Conservation (phyloP, 2,888 invertebrate species). For the Trachelus iudaicus region DNA sequence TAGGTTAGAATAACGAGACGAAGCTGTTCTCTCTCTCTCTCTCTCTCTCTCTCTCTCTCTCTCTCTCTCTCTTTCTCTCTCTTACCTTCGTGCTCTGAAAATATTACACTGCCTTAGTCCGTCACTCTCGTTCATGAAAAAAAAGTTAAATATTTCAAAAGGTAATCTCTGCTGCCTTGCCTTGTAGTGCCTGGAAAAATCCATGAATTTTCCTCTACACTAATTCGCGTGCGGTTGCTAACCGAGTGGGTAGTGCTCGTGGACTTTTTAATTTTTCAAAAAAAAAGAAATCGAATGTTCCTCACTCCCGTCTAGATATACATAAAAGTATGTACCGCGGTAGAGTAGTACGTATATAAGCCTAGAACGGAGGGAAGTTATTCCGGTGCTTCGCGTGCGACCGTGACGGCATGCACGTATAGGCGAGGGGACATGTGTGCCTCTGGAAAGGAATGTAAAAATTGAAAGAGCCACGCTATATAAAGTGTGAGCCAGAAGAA, state of each 20-base stretch:
- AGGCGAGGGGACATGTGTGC: slow-evolving; percentile 17
- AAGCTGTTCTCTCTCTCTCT: not conserved
- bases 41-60: not conserved
- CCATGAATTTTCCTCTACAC: not conserved
- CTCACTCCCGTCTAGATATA: not conserved
- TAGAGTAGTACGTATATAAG: not conserved
- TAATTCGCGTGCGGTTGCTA: not conserved
- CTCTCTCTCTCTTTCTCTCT: not conserved
- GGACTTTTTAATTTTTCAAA: not conserved
- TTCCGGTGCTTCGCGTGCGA: slow-evolving; percentile 27
- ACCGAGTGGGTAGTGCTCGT: not conserved
- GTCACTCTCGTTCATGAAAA: not conserved
- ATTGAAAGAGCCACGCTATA: slow-evolving; percentile 29
- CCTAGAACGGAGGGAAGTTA: slow-evolving; percentile 26
- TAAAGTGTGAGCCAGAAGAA: slow-evolving; percentile 21
- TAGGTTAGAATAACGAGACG: not conserved
- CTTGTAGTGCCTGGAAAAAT: not conserved
- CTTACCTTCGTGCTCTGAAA: not conserved
- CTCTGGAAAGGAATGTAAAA: slow-evolving; percentile 32
- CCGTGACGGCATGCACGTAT: not conserved
- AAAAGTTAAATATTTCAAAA: not conserved
- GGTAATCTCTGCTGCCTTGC: not conserved
- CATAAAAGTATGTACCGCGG: not conserved
- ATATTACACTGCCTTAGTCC: not conserved
- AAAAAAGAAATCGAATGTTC: not conserved